These are phyloP conservation scores for Coracias cyanogaster DNA, from an alignment of 2,797 vertebrate genomes.

Conservation along the genomic window DNA sequence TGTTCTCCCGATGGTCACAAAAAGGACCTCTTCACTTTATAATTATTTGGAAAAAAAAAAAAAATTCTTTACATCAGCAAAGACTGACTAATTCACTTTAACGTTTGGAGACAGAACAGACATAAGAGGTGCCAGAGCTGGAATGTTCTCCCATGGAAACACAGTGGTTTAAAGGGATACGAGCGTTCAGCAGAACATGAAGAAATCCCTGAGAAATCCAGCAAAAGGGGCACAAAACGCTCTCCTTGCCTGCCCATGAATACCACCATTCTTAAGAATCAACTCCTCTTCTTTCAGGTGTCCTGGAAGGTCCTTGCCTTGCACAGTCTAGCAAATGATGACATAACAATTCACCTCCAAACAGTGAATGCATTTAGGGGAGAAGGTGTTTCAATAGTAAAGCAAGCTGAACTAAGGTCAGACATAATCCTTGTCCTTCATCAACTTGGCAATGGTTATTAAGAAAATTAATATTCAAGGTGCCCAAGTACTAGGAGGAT, in stretches of 20 bases:
- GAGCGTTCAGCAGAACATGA: neutral
- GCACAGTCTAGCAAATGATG: accelerated
- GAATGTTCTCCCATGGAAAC: neutral
- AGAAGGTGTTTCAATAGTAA: neutral
- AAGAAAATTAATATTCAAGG: conserved; percentile 12
- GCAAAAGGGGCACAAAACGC: neutral
- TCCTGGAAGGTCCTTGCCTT: neutral
- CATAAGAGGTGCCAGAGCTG: neutral
- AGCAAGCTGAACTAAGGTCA: neutral
- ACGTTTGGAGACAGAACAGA: conserved; percentile 14
- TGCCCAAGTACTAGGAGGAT: neutral
- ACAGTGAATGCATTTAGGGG: neutral
- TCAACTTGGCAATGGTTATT: neutral
- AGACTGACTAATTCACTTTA: conserved; percentile 8
- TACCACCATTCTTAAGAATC: neutral
- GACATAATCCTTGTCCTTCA: neutral
- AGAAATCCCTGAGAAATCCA: neutral
- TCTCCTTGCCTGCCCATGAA: neutral
- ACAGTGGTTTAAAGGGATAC: neutral
- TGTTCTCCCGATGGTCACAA: neutral
- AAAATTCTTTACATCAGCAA: conserved; percentile 13
- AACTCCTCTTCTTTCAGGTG: neutral
- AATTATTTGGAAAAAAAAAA: neutral
- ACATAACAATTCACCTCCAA: neutral
- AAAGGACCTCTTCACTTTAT: neutral